Evolutionary conservation across 2,113 vertebrate genomes (phyloP).

Genomic region (Trinectes maculatus): DNA sequence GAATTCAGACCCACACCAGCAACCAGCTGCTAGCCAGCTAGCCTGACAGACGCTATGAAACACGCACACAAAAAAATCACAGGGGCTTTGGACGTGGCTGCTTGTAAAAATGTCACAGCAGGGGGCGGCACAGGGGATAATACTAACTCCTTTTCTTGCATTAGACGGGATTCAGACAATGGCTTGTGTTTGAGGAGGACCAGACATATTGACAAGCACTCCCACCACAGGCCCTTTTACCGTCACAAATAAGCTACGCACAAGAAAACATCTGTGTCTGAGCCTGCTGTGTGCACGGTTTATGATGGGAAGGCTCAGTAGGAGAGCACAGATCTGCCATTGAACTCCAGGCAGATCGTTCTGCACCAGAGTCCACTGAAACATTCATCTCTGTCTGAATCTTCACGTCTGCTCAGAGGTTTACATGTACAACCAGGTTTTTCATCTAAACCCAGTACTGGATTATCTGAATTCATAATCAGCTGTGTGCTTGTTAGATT

Average conservation of each 20-base stretch:
- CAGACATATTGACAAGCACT: constrained; percentile 32
- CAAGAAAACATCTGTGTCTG: constrained; percentile 39
- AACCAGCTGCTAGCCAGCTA: not conserved
- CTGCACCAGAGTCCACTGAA: constrained; percentile 1
- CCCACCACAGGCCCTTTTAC: constrained; percentile 22
- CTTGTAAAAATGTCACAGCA: constrained; percentile 9
- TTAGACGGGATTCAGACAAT: constrained; percentile 29
- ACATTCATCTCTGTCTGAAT: constrained; percentile 5
- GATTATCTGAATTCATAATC: not conserved
- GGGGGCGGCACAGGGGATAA: constrained; percentile 14
- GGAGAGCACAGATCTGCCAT: constrained; percentile 8
- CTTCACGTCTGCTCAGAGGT: not conserved
- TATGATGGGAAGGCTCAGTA: constrained; percentile 12
- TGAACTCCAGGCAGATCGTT: not conserved
- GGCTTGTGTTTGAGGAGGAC: constrained; percentile 33
- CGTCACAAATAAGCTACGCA: constrained; percentile 22
- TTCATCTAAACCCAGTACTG: no score
- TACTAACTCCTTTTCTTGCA: constrained; percentile 6
- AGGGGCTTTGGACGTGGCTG: not conserved
- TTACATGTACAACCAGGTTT: not conserved
- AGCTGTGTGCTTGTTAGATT: no score
- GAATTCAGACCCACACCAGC: constrained; percentile 11
- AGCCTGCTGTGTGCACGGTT: constrained; percentile 12
- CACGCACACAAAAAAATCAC: constrained; percentile 11
- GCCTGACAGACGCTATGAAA: not conserved